Base-by-base conservation (phyloP, 2,797 vertebrate genomes). In the Notolepis coatsorum region DNA sequence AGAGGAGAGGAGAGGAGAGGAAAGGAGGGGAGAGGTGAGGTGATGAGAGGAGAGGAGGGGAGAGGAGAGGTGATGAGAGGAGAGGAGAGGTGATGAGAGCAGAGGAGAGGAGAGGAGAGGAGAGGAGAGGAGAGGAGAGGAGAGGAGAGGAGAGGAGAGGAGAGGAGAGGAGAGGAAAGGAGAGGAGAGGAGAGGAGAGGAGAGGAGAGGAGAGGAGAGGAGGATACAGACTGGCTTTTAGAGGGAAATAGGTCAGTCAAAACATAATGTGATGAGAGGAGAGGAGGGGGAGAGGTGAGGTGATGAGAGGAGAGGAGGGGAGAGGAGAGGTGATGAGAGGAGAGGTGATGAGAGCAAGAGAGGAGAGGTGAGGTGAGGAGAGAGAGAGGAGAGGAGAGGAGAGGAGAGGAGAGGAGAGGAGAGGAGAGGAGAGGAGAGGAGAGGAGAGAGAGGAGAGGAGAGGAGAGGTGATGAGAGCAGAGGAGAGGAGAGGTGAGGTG, bases 341-440 rank as follows among this genome's bases (percentile, higher is more conserved):
- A 12, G 31, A 31, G 33, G 53, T 5, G 5, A 37, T 20, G 48
- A 48, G 41, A 64, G 47, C 38, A 27, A 62, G 37, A 30, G 41
- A 54, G 37, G 67, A 20, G 5, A 55, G 61, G 25, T 70, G 72
- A 84, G 75, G 64, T 73, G 79, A 65, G 77, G 39, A 54, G 27
- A 71, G n/a, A n/a, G n/a, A n/a, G n/a, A n/a, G n/a, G n/a, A n/a
- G n/a, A n/a, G n/a, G n/a, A n/a, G n/a, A n/a, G n/a, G n/a, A n/a
- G n/a, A n/a, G n/a, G n/a, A n/a, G n/a, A n/a, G n/a, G n/a, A n/a
- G n/a, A n/a, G n/a, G n/a, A n/a, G n/a, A n/a, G n/a, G n/a, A n/a
- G n/a, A n/a, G n/a, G n/a, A n/a, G n/a, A n/a, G n/a, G n/a, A n/a
- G n/a, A n/a, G n/a, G n/a, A n/a, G n/a, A n/a, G n/a, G n/a, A n/a